Evolutionary conservation across 2,797 vertebrate genomes (phyloP).

Genomic region (Euthynnus affinis): DNA sequence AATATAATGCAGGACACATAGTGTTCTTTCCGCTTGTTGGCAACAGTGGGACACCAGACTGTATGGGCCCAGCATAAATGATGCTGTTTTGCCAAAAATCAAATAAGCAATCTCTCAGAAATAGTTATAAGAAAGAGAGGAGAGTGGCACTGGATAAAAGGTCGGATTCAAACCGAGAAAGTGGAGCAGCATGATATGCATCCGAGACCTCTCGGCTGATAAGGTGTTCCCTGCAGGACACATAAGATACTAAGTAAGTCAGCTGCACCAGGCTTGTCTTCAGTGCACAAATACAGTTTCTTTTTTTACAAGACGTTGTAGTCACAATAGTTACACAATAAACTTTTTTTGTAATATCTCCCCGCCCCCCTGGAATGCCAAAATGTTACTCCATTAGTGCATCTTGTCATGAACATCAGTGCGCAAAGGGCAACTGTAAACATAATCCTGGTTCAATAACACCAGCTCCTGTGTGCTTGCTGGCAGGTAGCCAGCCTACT

Average conservation of each 20-base stretch:
- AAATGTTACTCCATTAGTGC: not conserved
- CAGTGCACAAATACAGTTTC: not conserved
- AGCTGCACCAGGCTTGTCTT: not conserved
- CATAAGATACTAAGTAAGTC: too few species aligned
- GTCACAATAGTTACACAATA: not conserved
- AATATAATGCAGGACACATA: not conserved
- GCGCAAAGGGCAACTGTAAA: not conserved
- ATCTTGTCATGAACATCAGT: not conserved
- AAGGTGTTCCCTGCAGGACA: not conserved
- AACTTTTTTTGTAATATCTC: not conserved
- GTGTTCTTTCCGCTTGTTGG: not conserved
- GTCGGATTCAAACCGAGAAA: conserved; percentile 8
- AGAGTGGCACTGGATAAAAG: conserved; percentile 16
- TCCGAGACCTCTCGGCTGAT: conserved; percentile 4
- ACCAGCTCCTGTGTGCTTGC: not conserved
- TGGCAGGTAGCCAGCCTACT: not conserved
- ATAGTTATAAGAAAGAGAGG: not conserved
- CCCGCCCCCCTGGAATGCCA: not conserved
- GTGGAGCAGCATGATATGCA: not conserved
- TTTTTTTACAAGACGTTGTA: not conserved
- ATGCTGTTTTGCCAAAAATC: not conserved
- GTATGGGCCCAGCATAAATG: not conserved
- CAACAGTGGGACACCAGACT: not conserved
- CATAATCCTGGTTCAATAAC: not conserved
- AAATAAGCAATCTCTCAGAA: not conserved